Evolutionary conservation across 2,113 vertebrate genomes (phyloP).

Genomic region (Pongo pygmaeus): DNA sequence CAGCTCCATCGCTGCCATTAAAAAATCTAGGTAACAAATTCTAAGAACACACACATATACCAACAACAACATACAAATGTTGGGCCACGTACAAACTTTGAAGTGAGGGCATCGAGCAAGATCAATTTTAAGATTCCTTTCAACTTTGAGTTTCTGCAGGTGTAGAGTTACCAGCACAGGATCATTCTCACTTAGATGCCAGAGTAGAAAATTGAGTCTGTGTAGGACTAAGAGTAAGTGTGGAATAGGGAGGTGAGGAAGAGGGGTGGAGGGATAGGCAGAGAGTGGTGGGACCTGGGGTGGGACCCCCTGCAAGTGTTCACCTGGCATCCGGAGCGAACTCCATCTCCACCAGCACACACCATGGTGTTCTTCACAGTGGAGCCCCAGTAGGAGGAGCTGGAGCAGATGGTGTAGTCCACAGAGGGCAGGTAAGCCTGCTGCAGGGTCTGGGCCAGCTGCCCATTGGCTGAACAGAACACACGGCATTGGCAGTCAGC

Average conservation of each 20-base stretch:
- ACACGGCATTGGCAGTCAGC: background rate
- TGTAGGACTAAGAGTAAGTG: background rate
- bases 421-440: conserved; percentile 90
- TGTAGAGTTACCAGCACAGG: background rate
- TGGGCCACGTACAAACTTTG: background rate
- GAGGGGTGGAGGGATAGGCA: background rate
- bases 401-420: conserved; percentile 86
- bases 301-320: background rate
- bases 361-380: conserved; percentile 91
- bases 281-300: background rate
- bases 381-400: conserved; percentile 89
- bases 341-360: conserved; percentile 89
- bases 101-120: background rate
- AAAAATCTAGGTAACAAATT: background rate
- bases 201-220: background rate
- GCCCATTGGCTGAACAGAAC: conserved; percentile 85
- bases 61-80: background rate
- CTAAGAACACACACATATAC: background rate
- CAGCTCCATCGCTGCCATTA: background rate
- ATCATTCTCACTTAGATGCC: background rate
- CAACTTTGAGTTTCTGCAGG: background rate
- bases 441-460: conserved; percentile 88
- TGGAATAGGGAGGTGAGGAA: background rate
- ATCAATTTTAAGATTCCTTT: background rate
- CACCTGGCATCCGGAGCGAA: conserved; percentile 89